These are phyloP conservation scores for Dicrurus megarhynchus DNA, from an alignment of 2,113 vertebrate genomes.

Conservation along the genomic window DNA sequence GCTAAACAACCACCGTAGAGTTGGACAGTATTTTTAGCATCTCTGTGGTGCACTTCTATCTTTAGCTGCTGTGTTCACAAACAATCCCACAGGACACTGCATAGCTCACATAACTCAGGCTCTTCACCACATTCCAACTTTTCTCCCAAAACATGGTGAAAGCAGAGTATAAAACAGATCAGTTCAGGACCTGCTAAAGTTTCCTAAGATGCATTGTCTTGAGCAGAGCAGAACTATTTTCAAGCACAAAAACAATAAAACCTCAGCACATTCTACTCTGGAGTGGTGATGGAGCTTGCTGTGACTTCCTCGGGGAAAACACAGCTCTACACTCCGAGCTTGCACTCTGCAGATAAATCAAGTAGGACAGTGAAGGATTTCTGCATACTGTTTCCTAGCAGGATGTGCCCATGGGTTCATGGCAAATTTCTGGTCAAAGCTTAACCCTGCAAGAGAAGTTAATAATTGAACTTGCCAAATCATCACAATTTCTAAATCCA, in stretches of 20 bases:
- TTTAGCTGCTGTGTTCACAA: conserved; percentile 54
- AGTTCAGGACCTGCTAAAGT: not conserved
- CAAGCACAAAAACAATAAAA: not conserved
- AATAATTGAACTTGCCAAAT: conserved; percentile 54
- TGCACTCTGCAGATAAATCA: conserved; percentile 16
- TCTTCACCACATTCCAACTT: not conserved
- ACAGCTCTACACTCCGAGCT: not conserved
- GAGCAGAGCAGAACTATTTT: not conserved
- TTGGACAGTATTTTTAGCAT: conserved; percentile 64
- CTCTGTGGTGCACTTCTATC: conserved; percentile 51
- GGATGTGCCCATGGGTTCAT: conserved; percentile 31
- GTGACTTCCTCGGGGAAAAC: not conserved
- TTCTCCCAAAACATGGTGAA: not conserved
- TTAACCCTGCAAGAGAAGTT: conserved; percentile 52
- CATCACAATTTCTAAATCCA: conserved; percentile 48
- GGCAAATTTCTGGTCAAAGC: conserved; percentile 39
- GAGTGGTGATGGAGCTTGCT: not conserved
- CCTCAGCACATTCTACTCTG: not conserved
- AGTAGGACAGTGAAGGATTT: conserved; percentile 32
- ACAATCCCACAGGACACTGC: conserved; percentile 54
- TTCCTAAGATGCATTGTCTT: not conserved
- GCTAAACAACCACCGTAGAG: conserved; percentile 34
- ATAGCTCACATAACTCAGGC: conserved; percentile 40
- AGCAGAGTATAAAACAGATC: not conserved
- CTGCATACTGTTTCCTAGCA: conserved; percentile 31